phyloP scores from a whole-genome alignment of 2,888 invertebrate species.

The Latrodectus hesperus region DNA sequence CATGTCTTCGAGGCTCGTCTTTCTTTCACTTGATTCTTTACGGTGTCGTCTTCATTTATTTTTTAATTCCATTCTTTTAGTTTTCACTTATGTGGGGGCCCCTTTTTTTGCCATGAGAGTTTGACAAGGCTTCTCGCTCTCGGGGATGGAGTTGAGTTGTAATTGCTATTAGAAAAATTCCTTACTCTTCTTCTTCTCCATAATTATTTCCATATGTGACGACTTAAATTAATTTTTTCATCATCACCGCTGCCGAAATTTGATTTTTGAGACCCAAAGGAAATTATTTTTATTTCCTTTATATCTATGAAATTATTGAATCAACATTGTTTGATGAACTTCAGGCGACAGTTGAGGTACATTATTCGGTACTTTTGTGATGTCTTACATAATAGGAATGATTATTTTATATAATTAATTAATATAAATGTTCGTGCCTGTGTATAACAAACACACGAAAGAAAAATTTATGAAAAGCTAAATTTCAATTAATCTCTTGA shows the following conservation, averaged over 20 bases:
- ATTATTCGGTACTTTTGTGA: neutral
- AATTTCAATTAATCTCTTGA: no score
- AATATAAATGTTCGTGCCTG: no score
- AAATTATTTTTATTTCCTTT: neutral
- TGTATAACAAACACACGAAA: no score
- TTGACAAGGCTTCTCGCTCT: constrained; percentile 29
- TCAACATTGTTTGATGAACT: no score
- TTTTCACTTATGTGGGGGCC: neutral
- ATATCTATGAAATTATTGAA: neutral
- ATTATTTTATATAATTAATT: no score
- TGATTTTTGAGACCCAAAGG: neutral
- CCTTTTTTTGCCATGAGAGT: neutral
- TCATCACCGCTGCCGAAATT: neutral
- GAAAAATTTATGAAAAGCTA: no score
- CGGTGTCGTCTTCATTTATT: constrained; percentile 18
- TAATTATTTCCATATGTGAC: neutral
- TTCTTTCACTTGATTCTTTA: constrained; percentile 9
- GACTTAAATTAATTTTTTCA: constrained; percentile 5
- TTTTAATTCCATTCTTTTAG: constrained; percentile 36
- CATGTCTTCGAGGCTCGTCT: constrained; percentile 46
- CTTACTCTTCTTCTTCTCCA: neutral
- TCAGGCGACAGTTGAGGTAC: neutral
- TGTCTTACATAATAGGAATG: no score
- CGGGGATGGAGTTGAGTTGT: neutral
- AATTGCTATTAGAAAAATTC: constrained; percentile 39